Evolutionary conservation across 2,113 vertebrate species (phyloP).

Genomic region (Colossoma macropomum): DNA sequence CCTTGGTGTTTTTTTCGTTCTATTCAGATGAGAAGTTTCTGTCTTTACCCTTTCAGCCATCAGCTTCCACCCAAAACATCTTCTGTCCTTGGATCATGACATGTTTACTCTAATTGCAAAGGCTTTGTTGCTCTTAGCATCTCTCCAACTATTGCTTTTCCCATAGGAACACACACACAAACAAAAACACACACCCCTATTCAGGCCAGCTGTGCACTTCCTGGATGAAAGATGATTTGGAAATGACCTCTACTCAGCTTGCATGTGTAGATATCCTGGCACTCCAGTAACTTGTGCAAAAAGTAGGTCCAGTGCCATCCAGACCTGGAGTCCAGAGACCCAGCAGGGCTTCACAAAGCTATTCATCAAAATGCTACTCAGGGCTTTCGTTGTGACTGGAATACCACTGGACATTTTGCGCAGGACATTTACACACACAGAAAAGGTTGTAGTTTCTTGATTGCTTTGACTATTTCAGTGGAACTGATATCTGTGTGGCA

Average conservation of each 20-base stretch:
- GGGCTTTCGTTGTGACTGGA: not conserved
- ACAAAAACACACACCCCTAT: not conserved
- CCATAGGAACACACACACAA: not conserved
- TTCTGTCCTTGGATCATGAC: not conserved
- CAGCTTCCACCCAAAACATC: not conserved
- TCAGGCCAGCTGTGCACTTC: constrained; percentile 27
- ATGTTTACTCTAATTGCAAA: constrained; percentile 2
- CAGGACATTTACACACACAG: not conserved
- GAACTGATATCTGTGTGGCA: not conserved
- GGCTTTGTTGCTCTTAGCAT: constrained; percentile 9
- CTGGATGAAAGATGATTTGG: constrained; percentile 19
- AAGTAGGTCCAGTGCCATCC: not conserved
- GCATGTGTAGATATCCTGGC: constrained; percentile 15
- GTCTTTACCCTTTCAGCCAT: not conserved
- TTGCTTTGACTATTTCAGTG: not conserved
- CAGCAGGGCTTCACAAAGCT: not conserved
- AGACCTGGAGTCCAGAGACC: not conserved
- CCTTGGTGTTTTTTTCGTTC: not conserved
- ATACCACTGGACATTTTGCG: not conserved
- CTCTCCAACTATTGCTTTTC: not conserved
- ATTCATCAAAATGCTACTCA: constrained; percentile 17
- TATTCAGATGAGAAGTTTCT: not conserved
- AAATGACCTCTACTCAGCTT: constrained; percentile 20
- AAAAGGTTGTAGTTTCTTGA: not conserved
- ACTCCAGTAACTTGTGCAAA: not conserved